Conservation (phyloP, 2,888 invertebrate species). For the Cosmia trapezina region DNA sequence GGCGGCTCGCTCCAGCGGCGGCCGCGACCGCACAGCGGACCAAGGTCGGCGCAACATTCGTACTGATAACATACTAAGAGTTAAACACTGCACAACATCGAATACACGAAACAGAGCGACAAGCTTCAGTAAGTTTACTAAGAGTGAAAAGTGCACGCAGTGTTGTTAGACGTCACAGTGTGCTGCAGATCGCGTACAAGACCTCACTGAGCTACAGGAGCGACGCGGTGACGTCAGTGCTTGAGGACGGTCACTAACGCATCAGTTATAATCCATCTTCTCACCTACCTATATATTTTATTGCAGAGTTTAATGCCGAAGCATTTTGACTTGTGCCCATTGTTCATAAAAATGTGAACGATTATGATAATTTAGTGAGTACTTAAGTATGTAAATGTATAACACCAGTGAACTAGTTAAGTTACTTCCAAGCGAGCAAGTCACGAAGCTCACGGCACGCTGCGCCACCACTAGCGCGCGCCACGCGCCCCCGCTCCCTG, state of each 20-base stretch:
- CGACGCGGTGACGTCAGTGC: neutral
- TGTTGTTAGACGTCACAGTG: conserved; percentile 43
- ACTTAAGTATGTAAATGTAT: conserved; percentile 51
- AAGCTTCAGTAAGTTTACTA: conserved; percentile 62
- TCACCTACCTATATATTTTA: neutral
- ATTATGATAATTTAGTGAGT: conserved; percentile 50
- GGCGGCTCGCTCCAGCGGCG: conserved; percentile 3
- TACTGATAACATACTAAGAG: conserved; percentile 47
- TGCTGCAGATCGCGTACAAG: conserved; percentile 17
- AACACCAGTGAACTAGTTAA: conserved; percentile 51
- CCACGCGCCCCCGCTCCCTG: conserved; percentile 8
- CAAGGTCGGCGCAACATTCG: conserved; percentile 42
- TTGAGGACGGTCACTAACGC: neutral
- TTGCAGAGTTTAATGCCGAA: neutral
- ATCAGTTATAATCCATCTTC: neutral
- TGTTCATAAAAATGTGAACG: conserved; percentile 30
- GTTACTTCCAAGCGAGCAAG: conserved; percentile 36
- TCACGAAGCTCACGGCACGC: conserved; percentile 55
- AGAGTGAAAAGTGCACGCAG: conserved; percentile 64
- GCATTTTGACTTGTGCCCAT: conserved; percentile 14
- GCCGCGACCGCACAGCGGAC: conserved; percentile 23
- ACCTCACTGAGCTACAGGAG: neutral
- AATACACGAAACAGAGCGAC: conserved; percentile 67
- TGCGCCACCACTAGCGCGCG: conserved; percentile 18
- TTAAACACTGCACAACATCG: conserved; percentile 67